Conservation (phyloP, 2,797 vertebrate species). For the Tokudaia muenninki region DNA sequence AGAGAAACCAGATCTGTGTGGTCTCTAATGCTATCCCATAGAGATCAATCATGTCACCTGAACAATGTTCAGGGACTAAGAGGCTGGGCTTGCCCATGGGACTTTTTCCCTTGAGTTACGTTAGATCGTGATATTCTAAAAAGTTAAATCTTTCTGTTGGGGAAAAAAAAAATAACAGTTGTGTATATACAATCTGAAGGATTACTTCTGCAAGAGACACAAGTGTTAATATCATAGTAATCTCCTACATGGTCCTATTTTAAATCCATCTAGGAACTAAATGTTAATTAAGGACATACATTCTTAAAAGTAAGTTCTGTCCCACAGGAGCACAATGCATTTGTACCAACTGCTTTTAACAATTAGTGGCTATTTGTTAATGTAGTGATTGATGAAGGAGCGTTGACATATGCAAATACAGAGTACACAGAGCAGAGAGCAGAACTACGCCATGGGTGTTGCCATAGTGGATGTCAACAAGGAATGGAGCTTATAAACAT, state of each 20-base stretch:
- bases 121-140: not conserved
- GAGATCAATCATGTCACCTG: slow-evolving; percentile 86
- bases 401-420: slow-evolving; percentile 75
- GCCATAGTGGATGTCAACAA: slow-evolving; percentile 77
- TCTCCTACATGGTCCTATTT: not conserved
- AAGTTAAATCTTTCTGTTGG: slow-evolving; percentile 65
- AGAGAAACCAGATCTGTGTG: slow-evolving; percentile 80
- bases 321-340: slow-evolving; percentile 65
- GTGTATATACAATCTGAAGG: slow-evolving; percentile 31
- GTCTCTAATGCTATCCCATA: slow-evolving; percentile 81
- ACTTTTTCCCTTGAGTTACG: slow-evolving; percentile 71
- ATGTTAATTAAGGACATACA: slow-evolving; percentile 64
- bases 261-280: slow-evolving; percentile 32
- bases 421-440: slow-evolving; percentile 68
- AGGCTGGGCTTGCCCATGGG: slow-evolving; percentile 70
- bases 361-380: slow-evolving; percentile 84
- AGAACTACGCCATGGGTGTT: slow-evolving; percentile 79
- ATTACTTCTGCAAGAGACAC: slow-evolving; percentile 31
- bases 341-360: slow-evolving; percentile 79
- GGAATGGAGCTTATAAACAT: slow-evolving; percentile 78
- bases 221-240: slow-evolving; percentile 49
- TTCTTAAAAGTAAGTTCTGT: slow-evolving; percentile 66
- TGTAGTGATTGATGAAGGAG: slow-evolving; percentile 79
- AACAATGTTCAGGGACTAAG: slow-evolving; percentile 77
- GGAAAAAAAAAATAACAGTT: slow-evolving; percentile 54